phyloP scores from a whole-genome alignment of 2,888 invertebrate species.

The Napeogenes sylphis region DNA sequence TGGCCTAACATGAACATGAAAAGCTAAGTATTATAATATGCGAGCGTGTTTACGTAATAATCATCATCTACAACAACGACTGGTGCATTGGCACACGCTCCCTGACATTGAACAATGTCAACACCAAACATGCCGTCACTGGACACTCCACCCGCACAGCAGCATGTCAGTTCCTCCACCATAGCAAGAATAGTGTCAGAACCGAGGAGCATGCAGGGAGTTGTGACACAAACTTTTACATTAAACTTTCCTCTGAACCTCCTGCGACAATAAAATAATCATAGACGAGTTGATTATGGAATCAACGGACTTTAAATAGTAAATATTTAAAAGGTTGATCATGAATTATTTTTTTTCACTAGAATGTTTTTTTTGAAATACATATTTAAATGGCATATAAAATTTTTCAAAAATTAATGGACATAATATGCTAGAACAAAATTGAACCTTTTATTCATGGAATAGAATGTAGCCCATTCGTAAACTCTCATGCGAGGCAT shows the following conservation, averaged over 20 bases:
- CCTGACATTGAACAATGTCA: conserved; percentile 60
- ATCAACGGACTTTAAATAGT: no score
- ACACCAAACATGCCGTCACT: conserved; percentile 58
- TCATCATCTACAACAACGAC: conserved; percentile 62
- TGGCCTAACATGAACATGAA: conserved; percentile 7
- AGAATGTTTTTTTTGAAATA: no score
- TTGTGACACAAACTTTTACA: conserved; percentile 61
- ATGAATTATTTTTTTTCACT: no score
- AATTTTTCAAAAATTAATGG: background rate
- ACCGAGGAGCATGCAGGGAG: conserved; percentile 67
- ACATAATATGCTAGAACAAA: background rate
- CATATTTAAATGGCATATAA: background rate
- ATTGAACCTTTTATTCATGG: conserved; percentile 58
- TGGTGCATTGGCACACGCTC: conserved; percentile 68
- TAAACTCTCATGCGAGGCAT: conserved; percentile 65
- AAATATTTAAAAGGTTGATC: no score
- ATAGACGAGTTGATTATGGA: no score
- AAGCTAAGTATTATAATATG: background rate
- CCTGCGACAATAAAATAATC: conserved; percentile 37
- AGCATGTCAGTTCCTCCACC: conserved; percentile 52
- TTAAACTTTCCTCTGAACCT: conserved; percentile 57
- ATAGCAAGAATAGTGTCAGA: conserved; percentile 52
- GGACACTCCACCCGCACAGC: conserved; percentile 51
- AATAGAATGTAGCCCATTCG: conserved; percentile 63
- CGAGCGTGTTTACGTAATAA: conserved; percentile 50